Evolutionary conservation across 2,888 invertebrate genomes (phyloP).

Genomic region (Ommatoiulus sabulosus): DNA sequence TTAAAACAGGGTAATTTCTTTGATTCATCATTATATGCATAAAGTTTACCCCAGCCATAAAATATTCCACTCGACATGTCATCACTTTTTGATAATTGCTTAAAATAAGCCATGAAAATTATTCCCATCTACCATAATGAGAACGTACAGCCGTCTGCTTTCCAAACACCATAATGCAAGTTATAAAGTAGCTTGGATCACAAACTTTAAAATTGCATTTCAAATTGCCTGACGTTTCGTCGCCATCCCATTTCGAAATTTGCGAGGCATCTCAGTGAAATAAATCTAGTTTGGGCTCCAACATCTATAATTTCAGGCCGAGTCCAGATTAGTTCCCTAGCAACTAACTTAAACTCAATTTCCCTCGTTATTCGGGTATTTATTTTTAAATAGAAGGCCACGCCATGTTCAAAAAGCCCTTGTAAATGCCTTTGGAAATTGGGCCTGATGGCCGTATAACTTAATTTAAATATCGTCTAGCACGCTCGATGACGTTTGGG

Average conservation of each 20-base stretch:
- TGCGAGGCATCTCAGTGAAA: neutral
- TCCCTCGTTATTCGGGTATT: neutral
- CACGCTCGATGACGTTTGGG: neutral
- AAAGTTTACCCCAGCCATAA: too few relatives aligned
- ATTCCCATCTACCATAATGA: neutral
- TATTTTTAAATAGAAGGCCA: neutral
- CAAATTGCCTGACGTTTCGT: neutral
- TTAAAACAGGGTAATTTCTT: too few relatives aligned
- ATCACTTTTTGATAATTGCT: neutral
- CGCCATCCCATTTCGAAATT: neutral
- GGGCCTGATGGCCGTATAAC: neutral
- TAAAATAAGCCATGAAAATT: neutral
- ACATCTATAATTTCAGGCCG: neutral
- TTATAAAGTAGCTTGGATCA: neutral
- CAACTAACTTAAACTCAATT: neutral
- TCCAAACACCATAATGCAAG: neutral
- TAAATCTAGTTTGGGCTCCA: neutral
- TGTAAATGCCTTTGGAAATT: neutral
- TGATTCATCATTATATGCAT: too few relatives aligned
- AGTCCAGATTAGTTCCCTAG: neutral
- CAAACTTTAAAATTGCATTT: neutral
- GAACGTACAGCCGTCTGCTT: neutral
- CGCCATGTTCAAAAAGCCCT: neutral
- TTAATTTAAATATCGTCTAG: slow-evolving; percentile 9
- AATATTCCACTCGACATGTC: neutral